phyloP scores from a whole-genome alignment of 2,113 vertebrate species.

The Mus spicilegus region DNA sequence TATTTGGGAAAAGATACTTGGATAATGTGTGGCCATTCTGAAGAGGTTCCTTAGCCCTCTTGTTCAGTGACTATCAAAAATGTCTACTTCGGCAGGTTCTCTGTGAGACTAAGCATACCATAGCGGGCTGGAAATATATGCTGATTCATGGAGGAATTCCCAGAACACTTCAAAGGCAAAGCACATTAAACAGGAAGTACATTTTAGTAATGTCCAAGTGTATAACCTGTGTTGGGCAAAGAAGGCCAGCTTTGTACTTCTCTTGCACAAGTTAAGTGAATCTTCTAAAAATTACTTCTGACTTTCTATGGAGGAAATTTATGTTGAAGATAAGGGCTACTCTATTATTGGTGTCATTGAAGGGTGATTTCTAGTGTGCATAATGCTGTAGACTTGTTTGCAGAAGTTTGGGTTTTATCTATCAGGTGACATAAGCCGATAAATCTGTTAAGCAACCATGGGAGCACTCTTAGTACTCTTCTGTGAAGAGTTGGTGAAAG shows the following conservation, averaged over 20 bases:
- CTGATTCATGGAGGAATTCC: not conserved
- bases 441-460: not conserved
- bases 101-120: not conserved
- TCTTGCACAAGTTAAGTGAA: not conserved
- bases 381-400: constrained; percentile 50
- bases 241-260: not conserved
- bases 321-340: not conserved
- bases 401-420: constrained; percentile 73
- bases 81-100: not conserved
- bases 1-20: not conserved
- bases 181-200: not conserved
- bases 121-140: not conserved
- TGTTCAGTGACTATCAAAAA: not conserved
- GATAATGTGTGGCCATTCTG: not conserved
- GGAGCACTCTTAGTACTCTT: not conserved
- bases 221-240: not conserved
- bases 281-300: not conserved
- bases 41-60: not conserved
- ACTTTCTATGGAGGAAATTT: not conserved
- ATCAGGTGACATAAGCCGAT: constrained; percentile 53
- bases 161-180: constrained; percentile 26
- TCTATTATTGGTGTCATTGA: not conserved
- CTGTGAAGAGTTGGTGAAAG: not conserved
- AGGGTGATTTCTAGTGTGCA: not conserved
- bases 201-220: constrained; percentile 11